phyloP scores from a whole-genome alignment of 92 coral and sea anemone genomes.

The Parazoanthus darwini region DNA sequence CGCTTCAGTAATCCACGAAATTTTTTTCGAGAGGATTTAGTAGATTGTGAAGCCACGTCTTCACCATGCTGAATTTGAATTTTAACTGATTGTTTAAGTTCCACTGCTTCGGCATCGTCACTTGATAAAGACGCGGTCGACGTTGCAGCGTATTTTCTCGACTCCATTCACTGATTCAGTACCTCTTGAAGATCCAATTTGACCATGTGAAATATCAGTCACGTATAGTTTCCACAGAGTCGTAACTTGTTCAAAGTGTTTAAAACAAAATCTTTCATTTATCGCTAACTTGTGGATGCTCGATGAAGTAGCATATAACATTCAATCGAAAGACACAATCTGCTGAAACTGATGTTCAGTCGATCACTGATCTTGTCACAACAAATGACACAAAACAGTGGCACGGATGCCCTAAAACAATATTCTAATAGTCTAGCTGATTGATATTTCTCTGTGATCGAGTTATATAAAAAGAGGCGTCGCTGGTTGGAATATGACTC shows the following conservation, averaged over 20 bases:
- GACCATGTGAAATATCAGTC: background rate
- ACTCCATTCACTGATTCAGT: background rate
- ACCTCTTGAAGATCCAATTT: background rate
- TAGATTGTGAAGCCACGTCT: slow-evolving; percentile 13
- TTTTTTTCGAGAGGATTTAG: slow-evolving; percentile 23
- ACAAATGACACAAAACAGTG: background rate
- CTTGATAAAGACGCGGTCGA: slow-evolving; percentile 18
- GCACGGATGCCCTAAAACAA: background rate
- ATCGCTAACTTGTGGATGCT: background rate
- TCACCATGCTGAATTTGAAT: slow-evolving; percentile 23
- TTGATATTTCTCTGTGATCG: slow-evolving; percentile 21
- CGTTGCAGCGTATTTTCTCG: background rate
- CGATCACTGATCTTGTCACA: slow-evolving; percentile 16
- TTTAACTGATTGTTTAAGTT: slow-evolving; percentile 26
- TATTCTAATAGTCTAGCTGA: slow-evolving; percentile 15
- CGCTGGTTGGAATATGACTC: slow-evolving; percentile 4
- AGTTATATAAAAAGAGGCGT: background rate
- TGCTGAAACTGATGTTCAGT: background rate
- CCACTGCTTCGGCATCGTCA: slow-evolving; percentile 18
- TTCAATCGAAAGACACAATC: background rate
- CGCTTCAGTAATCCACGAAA: slow-evolving; percentile 48
- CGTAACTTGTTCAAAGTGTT: background rate
- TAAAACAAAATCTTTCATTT: background rate
- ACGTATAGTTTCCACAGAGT: background rate
- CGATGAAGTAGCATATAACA: background rate